Percentiles rank a stretch among this genome's conserved stretches.
phyloP scores from a whole-genome alignment of 35 echinoderm and acorn worm genomes.

The Anneissia japonica region DNA sequence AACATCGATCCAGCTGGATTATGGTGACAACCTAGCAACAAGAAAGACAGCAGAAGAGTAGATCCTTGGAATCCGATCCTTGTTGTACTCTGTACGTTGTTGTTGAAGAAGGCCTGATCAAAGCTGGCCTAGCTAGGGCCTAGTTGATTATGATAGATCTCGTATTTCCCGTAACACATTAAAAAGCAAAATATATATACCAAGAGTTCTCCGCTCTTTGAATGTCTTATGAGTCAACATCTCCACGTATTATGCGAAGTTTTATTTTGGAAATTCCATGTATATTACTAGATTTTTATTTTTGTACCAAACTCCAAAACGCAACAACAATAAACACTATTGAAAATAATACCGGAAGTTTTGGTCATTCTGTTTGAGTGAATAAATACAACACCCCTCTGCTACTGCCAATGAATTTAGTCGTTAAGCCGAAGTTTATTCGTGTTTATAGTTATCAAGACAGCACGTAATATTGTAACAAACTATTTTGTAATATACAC shows the following conservation, averaged over 20 bases:
- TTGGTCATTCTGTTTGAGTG: neutral
- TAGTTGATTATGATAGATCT: no score
- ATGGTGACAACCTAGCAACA: no score
- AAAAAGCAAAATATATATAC: neutral
- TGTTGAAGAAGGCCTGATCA: no score
- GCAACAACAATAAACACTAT: neutral
- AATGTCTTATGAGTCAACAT: slow-evolving; percentile 4
- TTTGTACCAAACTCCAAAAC: neutral
- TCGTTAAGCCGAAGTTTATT: neutral
- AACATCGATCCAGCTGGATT: no score
- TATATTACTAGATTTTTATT: neutral
- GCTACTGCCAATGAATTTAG: neutral
- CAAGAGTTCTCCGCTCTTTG: neutral
- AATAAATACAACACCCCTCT: neutral
- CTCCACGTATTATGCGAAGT: neutral
- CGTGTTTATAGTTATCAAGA: neutral
- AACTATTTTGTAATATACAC: neutral
- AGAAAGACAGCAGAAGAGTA: no score
- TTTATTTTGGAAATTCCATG: neutral
- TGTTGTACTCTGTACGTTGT: no score
- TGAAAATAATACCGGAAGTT: neutral
- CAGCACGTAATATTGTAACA: neutral
- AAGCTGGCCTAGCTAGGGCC: no score
- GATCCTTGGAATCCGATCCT: no score
- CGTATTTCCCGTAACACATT: neutral